Evolutionary conservation across 2,888 invertebrate genomes (phyloP).

Genomic region (Eristalis pertinax): DNA sequence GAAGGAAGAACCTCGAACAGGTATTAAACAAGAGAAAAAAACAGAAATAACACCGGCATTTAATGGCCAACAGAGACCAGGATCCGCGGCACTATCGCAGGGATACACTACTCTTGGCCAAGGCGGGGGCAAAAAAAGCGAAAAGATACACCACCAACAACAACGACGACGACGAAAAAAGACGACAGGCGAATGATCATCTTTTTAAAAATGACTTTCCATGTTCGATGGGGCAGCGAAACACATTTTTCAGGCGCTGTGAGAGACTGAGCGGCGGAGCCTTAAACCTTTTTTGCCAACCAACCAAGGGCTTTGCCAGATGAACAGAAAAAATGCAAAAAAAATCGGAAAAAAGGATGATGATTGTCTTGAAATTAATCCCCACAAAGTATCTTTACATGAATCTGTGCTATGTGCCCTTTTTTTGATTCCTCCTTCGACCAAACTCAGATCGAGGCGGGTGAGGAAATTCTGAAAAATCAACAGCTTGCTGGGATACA

Average conservation of each 20-base stretch:
- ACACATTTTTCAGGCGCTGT: constrained; percentile 57
- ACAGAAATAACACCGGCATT: constrained; percentile 61
- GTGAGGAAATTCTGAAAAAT: constrained; percentile 29
- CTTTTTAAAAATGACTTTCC: constrained; percentile 72
- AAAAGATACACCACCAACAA: neutral
- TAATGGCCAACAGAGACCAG: constrained; percentile 59
- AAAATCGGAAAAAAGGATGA: constrained; percentile 24
- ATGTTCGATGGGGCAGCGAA: constrained; percentile 70
- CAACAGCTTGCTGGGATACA: constrained; percentile 57
- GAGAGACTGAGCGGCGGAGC: constrained; percentile 21
- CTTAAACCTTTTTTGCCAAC: constrained; percentile 54
- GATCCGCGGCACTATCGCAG: constrained; percentile 16
- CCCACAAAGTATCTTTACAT: constrained; percentile 70
- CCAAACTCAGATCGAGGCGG: neutral
- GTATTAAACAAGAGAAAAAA: constrained; percentile 41
- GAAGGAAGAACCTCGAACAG: constrained; percentile 47
- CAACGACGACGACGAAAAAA: neutral
- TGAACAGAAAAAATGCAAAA: neutral
- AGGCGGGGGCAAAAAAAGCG: constrained; percentile 7
- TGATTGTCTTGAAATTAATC: constrained; percentile 72
- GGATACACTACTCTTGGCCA: neutral
- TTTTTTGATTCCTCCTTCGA: constrained; percentile 28
- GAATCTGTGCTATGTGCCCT: constrained; percentile 70
- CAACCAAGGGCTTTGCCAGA: constrained; percentile 41
- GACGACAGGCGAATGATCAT: constrained; percentile 47